Percentiles rank a stretch among this genome's conserved stretches.
Conservation (phyloP, 2,888 invertebrate species). For the Atethmia centrago region DNA sequence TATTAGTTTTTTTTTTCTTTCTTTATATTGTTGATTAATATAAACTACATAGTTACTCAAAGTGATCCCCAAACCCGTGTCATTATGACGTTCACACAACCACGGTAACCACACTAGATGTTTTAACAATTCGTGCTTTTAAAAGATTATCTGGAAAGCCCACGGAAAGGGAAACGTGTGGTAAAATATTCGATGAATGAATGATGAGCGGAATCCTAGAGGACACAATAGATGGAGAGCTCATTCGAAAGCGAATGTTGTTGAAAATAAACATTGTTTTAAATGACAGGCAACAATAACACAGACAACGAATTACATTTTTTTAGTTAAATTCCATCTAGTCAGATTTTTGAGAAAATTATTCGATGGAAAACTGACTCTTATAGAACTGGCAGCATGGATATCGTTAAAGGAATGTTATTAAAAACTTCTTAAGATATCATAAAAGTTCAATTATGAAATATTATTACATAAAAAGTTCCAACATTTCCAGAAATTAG, state of each 20-base stretch:
- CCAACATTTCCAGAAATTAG: too few species aligned
- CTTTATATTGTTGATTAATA: constrained; percentile 10
- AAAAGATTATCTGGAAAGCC: constrained; percentile 37
- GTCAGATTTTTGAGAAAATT: too few species aligned
- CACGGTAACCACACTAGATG: constrained; percentile 16
- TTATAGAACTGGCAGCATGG: too few species aligned
- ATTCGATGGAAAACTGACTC: too few species aligned
- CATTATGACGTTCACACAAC: not conserved
- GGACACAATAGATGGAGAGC: constrained; percentile 9
- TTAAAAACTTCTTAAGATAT: too few species aligned
- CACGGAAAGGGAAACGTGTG: constrained; percentile 2
- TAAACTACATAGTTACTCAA: not conserved
- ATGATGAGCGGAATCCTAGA: constrained; percentile 35
- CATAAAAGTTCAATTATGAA: too few species aligned
- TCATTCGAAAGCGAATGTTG: not conserved
- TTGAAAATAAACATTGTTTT: not conserved
- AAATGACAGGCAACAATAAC: not conserved
- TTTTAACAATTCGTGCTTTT: constrained; percentile 37
- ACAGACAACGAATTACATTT: too few species aligned
- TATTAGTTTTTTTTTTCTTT: too few species aligned
- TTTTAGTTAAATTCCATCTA: too few species aligned
- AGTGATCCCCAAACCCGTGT: not conserved
- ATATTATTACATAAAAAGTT: too few species aligned
- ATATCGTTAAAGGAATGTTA: too few species aligned
- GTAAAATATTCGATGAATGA: constrained; percentile 47